Conservation (phyloP, 30 jellyfish, hydroid and myxozoan genomes). For the Pelagia noctiluca region DNA sequence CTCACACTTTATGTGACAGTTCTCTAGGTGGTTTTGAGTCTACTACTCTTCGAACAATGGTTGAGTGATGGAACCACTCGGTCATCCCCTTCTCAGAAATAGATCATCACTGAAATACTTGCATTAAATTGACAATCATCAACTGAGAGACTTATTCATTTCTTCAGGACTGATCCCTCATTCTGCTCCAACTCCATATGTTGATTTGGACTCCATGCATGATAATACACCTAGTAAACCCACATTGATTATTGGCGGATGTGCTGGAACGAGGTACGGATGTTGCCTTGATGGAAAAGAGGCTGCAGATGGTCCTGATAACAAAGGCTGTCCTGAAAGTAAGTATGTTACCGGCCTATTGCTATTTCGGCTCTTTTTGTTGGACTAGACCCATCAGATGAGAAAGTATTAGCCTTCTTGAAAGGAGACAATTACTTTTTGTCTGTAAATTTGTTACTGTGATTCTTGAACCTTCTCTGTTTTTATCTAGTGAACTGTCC, state of each 20-base stretch:
- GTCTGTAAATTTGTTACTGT: too few relatives aligned
- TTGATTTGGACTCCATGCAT: conserved; percentile 34
- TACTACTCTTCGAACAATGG: too few relatives aligned
- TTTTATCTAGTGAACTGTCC: conserved; percentile 85
- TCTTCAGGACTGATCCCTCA: conserved; percentile 50
- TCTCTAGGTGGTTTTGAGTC: too few relatives aligned
- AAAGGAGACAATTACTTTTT: too few relatives aligned
- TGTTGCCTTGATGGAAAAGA: conserved; percentile 97
- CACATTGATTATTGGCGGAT: conserved; percentile 62
- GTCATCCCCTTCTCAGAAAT: too few relatives aligned
- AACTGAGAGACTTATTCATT: not conserved
- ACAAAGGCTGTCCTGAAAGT: conserved; percentile 97
- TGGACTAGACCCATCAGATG: too few relatives aligned
- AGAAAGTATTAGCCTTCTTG: not conserved
- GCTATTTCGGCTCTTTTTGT: too few relatives aligned
- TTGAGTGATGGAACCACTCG: too few relatives aligned
- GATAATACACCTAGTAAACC: conserved; percentile 14
- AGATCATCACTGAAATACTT: not conserved
- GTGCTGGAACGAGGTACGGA: conserved; percentile 81
- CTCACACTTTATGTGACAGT: too few relatives aligned
- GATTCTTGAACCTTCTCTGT: not conserved
- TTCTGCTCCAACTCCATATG: conserved; percentile 32
- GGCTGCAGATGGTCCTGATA: conserved; percentile 87
- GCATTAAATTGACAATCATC: not conserved
- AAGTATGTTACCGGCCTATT: too few relatives aligned